phyloP scores from a whole-genome alignment of 1,140 invertebrate genomes.

The Meloidogyne chitwoodi region DNA sequence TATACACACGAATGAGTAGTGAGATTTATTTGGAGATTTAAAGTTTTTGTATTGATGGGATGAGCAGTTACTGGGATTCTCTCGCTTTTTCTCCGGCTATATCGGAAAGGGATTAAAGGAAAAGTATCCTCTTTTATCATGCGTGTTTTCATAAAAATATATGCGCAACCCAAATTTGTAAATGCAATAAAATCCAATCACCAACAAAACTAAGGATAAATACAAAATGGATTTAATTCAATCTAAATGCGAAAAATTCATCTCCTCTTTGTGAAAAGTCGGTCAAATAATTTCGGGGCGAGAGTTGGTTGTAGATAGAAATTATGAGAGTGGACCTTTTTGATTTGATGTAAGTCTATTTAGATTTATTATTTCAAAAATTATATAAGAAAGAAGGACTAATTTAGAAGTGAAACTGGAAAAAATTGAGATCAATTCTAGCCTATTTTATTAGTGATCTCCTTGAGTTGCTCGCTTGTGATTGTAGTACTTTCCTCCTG shows the following conservation, averaged over 20 bases:
- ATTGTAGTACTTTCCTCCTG: background rate
- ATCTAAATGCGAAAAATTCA: background rate
- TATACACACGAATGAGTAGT: background rate
- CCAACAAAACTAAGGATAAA: background rate
- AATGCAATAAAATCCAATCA: background rate
- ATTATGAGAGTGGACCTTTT: no score
- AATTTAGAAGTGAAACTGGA: no score
- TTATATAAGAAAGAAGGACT: no score
- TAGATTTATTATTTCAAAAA: no score
- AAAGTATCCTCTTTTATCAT: background rate
- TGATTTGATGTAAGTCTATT: no score
- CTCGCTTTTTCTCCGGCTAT: background rate
- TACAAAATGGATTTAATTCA: background rate
- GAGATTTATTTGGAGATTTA: background rate
- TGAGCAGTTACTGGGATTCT: background rate
- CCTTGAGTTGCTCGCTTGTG: background rate
- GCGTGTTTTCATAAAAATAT: background rate
- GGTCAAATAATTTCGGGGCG: background rate
- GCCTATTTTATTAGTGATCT: background rate
- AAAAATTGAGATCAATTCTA: background rate
- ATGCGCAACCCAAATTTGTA: background rate
- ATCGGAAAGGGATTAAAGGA: background rate
- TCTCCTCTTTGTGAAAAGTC: background rate
- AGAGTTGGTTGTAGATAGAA: background rate
- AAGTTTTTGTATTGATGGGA: background rate